A percentile compares a stretch with the other conserved stretches of the same genome.
These are phyloP conservation scores for Creontiades dilutus DNA, from an alignment of 2,888 invertebrate genomes.

Conservation along the genomic window DNA sequence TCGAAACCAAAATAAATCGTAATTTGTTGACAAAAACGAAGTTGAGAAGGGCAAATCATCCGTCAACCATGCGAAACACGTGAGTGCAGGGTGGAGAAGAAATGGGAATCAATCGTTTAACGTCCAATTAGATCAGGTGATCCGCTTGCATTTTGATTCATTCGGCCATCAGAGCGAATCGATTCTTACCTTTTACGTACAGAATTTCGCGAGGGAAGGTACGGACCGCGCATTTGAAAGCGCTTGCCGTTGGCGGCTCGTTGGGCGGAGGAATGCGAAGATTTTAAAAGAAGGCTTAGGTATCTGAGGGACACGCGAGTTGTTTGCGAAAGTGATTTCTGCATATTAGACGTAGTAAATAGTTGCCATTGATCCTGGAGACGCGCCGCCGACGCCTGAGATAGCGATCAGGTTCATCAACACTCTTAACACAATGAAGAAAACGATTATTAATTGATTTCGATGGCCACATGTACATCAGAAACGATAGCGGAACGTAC, in stretches of 20 bases:
- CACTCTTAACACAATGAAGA: too few relatives aligned
- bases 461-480: too few relatives aligned
- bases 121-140: constrained; percentile 50
- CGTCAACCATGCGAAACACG: not conserved
- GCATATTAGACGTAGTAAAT: too few relatives aligned
- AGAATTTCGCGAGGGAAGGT: constrained; percentile 5
- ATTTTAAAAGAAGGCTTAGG: constrained; percentile 1
- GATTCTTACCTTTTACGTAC: constrained; percentile 38
- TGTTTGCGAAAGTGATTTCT: not conserved
- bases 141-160: constrained; percentile 39
- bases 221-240: constrained; percentile 32
- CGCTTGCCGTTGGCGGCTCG: constrained; percentile 14
- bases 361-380: too few relatives aligned
- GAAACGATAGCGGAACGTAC: too few relatives aligned
- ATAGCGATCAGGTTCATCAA: too few relatives aligned
- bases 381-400: too few relatives aligned
- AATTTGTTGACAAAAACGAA: too few relatives aligned
- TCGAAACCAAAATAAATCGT: too few relatives aligned
- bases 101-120: constrained; percentile 49
- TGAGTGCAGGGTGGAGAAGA: not conserved
- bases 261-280: not conserved
- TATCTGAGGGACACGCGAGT: not conserved
- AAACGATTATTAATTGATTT: too few relatives aligned
- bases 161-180: constrained; percentile 11
- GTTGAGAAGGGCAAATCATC: too few relatives aligned